Base-by-base conservation (phyloP, 2,888 invertebrate genomes). In the Epinotia bilunana region DNA sequence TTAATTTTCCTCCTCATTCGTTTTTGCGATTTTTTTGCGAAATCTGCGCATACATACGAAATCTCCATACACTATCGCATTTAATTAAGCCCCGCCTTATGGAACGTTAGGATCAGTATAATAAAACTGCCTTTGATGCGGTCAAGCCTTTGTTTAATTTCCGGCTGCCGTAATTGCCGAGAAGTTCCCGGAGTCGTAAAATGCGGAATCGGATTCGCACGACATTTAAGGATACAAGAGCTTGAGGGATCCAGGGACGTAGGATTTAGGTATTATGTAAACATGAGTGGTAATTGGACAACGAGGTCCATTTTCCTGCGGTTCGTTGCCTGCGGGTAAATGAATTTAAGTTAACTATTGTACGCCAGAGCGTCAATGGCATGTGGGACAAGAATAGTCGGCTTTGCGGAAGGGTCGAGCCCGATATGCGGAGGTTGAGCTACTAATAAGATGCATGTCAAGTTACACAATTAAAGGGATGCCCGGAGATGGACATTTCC, bases 131-230 rank as follows among this genome's bases (percentile, higher is more conserved):
- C 77, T 72, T 65, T 73, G 74, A 73, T 76, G 81, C 80, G 83
- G 85, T 85, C 84, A 84, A 84, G 81, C 84, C 83, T 82, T 83
- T 84, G 84, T 87, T 87, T 86, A 86, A 87, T 86, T 85, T 85
- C 83, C 86, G 84, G 78, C 78, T 76, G 81, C 80, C 80, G 82
- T 85, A 86, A 86, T 85, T 85, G 84, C 84, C 81, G 80, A 82
- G 80, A 81, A 83, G 82, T 82, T 83, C 81, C 75, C 82, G 80
- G 79, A 39, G 73, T 77, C 77, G 78, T 78, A 77, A 78, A 77
- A 78, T 74, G 69, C 72, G 76, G 77, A 70, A 74, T 76, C 74
- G 43, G 78, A 73, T 77, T 76, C 72, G 74, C 46, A 76, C 70
- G 73, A 76, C 70, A 67, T 49, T 75, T 46, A 69, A 69, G 75